Base-by-base conservation (phyloP, 2,888 invertebrate species). In the Drosophila putrida region DNA sequence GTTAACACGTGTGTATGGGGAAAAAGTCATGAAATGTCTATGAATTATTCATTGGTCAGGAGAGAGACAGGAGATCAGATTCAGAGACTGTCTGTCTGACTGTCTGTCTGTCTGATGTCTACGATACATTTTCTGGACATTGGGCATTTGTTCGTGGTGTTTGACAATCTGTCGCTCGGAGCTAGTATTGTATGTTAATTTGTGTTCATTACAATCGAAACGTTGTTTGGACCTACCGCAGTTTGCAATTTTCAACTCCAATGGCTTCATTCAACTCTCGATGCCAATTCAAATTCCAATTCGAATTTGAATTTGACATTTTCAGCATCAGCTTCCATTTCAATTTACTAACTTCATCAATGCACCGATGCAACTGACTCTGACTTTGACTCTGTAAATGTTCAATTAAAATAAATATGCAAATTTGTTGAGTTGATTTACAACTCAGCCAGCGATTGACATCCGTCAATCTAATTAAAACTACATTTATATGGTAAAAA, bases 321-420 rank as follows among this genome's bases (percentile, higher is more conserved):
- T 84, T 81, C 71, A 49, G 25, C 35, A 53, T 53, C 54, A 49
- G 25, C 35, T 57, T 53, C 54, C 47, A 78, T 78, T 77, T 73
- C 33, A 60, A 28, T 43, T 55, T 39, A 33, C 13, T 11, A 25
- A 47, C 27, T 36, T 27, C 35, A 55, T 46, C 69, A 80, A 61
- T 78, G 65, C 61, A 60, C 53, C 41, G 41, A 36, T 38, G 43
- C 31, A 50, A n/a, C 46, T 46, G 54, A 47, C 54, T 66, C 38
- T 31, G 31, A 60, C 13, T 13, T 47, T 44, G 51, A 47, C 54
- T 66, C 38, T 31, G 31, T 31, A 6, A 9, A 31, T 51, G 66
- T 39, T 87, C 84, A 85, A 89, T 85, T 85, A 85, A 84, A 87
- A 85, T 85, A 84, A 85, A 85, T 85, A 85, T 85, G 84, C 87